A percentile compares a stretch with the other conserved stretches of the same genome.
Evolutionary conservation across 2,113 vertebrate species (phyloP).

Genomic region (Gymnocephalus cernua): DNA sequence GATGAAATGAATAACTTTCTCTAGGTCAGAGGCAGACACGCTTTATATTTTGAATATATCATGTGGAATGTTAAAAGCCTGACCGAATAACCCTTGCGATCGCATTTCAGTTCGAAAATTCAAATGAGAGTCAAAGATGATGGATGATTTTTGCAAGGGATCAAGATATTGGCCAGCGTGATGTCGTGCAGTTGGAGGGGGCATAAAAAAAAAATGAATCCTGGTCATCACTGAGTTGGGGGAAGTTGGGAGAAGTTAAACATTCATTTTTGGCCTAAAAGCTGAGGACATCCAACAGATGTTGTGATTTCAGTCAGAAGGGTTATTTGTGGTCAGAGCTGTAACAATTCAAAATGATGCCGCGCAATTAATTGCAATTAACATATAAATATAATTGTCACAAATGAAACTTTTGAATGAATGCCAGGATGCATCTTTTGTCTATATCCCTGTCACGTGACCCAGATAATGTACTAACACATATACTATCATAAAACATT

Average conservation of each 20-base stretch:
- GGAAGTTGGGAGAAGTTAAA: neutral
- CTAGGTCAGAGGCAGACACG: neutral
- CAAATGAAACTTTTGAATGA: too few relatives aligned
- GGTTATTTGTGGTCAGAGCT: neutral
- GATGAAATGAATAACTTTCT: neutral
- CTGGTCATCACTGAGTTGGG: too few relatives aligned
- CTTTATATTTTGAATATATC: neutral
- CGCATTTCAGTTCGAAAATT: slow-evolving; percentile 3
- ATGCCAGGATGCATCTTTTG: too few relatives aligned
- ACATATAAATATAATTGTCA: too few relatives aligned
- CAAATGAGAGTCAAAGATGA: slow-evolving; percentile 6
- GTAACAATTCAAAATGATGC: too few relatives aligned
- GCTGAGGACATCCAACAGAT: neutral
- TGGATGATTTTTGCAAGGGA: neutral
- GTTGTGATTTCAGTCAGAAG: neutral
- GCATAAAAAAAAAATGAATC: neutral
- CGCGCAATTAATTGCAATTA: too few relatives aligned
- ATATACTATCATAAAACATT: too few relatives aligned
- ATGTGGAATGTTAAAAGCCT: slow-evolving; percentile 22
- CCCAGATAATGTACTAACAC: too few relatives aligned
- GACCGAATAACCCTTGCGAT: slow-evolving; percentile 1
- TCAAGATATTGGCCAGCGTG: neutral
- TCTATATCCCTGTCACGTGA: too few relatives aligned
- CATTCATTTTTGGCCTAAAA: neutral
- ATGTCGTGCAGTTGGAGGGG: neutral